phyloP scores from a whole-genome alignment of 2,113 vertebrate species.

The Coregonus clupeaformis region DNA sequence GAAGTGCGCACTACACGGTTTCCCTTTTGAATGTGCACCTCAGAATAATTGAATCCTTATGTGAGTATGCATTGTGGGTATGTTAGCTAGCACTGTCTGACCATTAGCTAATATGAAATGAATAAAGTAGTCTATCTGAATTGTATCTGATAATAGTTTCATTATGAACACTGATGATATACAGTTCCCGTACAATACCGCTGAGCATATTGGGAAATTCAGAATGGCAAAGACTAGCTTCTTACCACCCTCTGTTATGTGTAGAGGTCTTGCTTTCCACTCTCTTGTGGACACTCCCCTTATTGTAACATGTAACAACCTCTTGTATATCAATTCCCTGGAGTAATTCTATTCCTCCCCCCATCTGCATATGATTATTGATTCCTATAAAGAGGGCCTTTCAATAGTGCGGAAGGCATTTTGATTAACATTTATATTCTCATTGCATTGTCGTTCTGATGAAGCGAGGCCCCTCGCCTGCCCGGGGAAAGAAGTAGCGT shows the following conservation, averaged over 20 bases:
- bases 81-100: too few relatives aligned
- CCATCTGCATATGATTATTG: conserved; percentile 65
- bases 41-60: too few relatives aligned
- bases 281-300: conserved; percentile 46
- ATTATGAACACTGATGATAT: conserved; percentile 44
- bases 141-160: conserved; percentile 31
- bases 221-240: conserved; percentile 4
- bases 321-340: conserved; percentile 47
- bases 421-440: conserved; percentile 71
- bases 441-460: conserved; percentile 42
- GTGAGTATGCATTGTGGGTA: too few relatives aligned
- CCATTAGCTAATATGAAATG: too few relatives aligned
- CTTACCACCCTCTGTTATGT: conserved; percentile 13
- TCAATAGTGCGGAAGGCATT: conserved; percentile 58
- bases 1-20: too few relatives aligned
- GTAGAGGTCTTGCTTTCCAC: conserved; percentile 25
- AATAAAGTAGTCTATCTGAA: conserved; percentile 12
- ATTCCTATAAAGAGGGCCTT: conserved; percentile 62
- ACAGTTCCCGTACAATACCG: conserved; percentile 16
- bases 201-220: conserved; percentile 13
- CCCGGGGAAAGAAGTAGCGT: conserved; percentile 13
- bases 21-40: too few relatives aligned
- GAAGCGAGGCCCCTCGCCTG: conserved; percentile 45
- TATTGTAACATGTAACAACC: conserved; percentile 31
- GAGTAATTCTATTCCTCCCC: conserved; percentile 45